phyloP scores from a whole-genome alignment of 1,140 invertebrate species.

The Hesperophylax magnus region DNA sequence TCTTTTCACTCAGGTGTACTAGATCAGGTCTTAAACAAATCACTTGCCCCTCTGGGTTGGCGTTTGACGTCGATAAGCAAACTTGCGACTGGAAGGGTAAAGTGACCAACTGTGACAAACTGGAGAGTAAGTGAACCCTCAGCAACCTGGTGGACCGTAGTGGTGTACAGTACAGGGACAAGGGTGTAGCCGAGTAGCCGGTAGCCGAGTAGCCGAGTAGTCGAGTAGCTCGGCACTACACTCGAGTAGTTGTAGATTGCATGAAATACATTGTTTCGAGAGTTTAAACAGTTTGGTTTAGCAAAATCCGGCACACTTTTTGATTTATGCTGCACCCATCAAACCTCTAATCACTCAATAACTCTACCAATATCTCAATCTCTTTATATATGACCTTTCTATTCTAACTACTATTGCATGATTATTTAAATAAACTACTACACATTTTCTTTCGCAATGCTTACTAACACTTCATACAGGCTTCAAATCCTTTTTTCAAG shows the following conservation, averaged over 20 bases:
- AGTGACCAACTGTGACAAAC: conserved; percentile 95
- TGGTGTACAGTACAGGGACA: conserved; percentile 59
- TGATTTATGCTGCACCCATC: conserved; percentile 3
- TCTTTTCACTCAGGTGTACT: conserved; percentile 81
- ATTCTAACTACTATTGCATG: conserved; percentile 7
- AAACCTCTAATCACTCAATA: conserved; percentile 15
- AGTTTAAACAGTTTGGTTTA: conserved; percentile 51
- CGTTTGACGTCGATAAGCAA: conserved; percentile 97
- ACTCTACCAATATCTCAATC: background rate
- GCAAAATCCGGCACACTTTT: conserved; percentile 43
- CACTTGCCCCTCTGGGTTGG: conserved; percentile 93
- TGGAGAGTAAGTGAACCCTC: conserved; percentile 90
- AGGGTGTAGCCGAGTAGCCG: conserved; percentile 60
- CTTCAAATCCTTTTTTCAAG: conserved; percentile 21
- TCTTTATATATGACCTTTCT: background rate
- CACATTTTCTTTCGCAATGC: conserved; percentile 28
- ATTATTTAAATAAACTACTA: background rate
- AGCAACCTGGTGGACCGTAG: conserved; percentile 64
- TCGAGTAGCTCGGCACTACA: conserved; percentile 42
- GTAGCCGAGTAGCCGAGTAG: conserved; percentile 62
- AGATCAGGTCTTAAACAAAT: conserved; percentile 94
- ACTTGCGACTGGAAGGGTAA: conserved; percentile 98
- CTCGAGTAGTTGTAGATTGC: conserved; percentile 62
- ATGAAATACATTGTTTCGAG: conserved; percentile 41
- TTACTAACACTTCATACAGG: conserved; percentile 24